phyloP scores from a whole-genome alignment of 2,888 invertebrate species.

The Copidosoma aretas region DNA sequence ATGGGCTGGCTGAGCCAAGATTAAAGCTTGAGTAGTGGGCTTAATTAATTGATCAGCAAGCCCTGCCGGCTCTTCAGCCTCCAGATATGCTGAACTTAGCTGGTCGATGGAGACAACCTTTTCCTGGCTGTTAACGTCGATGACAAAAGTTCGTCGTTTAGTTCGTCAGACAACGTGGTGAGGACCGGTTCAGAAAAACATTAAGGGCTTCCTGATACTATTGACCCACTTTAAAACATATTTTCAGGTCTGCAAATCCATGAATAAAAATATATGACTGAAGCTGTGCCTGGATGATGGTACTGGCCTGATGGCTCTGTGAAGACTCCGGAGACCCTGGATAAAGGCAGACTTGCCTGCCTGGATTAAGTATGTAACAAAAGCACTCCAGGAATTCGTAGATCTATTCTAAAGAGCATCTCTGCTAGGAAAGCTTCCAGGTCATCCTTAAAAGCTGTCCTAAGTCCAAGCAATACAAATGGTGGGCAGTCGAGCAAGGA shows the following conservation, averaged over 20 bases:
- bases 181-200: neutral
- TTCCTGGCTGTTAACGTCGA: neutral
- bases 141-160: neutral
- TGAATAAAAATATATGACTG: neutral
- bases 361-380: neutral
- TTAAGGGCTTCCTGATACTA: neutral
- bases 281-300: conserved; percentile 24
- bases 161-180: neutral
- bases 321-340: conserved; percentile 13
- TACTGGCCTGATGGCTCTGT: conserved; percentile 27
- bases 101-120: neutral
- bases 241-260: neutral
- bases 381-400: neutral
- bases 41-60: too few relatives aligned
- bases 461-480: conserved; percentile 44
- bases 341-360: neutral
- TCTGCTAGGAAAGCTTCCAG: conserved; percentile 46
- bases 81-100: neutral
- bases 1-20: too few relatives aligned
- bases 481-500: conserved; percentile 45
- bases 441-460: conserved; percentile 48
- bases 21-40: too few relatives aligned
- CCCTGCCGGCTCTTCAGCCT: neutral
- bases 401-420: conserved; percentile 44
- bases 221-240: neutral